Percentiles rank a stretch among this genome's conserved stretches.
Conservation (phyloP, 2,797 vertebrate genomes). For the Urophycis tenuis region DNA sequence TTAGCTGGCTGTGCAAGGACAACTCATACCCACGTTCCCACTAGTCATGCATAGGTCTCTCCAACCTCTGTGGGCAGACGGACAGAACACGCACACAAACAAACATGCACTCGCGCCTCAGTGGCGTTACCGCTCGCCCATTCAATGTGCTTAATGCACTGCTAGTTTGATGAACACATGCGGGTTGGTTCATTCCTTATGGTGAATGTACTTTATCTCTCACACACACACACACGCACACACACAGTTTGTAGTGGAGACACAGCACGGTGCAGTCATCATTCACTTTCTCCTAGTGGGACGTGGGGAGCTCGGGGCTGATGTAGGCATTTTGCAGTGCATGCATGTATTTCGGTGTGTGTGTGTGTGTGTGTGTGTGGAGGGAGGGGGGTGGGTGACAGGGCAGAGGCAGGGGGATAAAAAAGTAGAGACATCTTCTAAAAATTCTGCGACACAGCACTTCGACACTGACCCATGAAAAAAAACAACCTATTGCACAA, state of each 20-base stretch:
- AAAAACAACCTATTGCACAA: slow-evolving; percentile 31
- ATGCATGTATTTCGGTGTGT: neutral
- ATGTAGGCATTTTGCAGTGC: slow-evolving; percentile 29
- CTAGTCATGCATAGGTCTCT: neutral
- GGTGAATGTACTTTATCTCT: neutral
- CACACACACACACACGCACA: neutral
- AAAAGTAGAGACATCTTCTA: slow-evolving; percentile 39
- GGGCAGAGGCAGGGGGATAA: slow-evolving; percentile 36
- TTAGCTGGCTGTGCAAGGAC: slow-evolving; percentile 49
- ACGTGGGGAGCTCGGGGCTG: slow-evolving; percentile 20
- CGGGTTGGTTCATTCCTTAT: neutral
- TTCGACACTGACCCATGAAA: slow-evolving; percentile 27
- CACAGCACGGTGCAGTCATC: neutral
- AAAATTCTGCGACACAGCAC: slow-evolving; percentile 28
- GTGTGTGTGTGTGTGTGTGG: neutral
- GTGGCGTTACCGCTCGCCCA: neutral
- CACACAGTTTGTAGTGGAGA: neutral
- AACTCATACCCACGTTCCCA: slow-evolving; percentile 37
- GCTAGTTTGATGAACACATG: neutral
- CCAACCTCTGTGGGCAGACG: slow-evolving; percentile 18
- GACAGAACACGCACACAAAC: neutral
- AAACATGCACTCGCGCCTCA: neutral
- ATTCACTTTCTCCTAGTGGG: slow-evolving; percentile 17
- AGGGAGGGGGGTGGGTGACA: slow-evolving; percentile 5
- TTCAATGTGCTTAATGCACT: neutral